Conservation (phyloP, 2,113 vertebrate species). For the Cryptomyrus ogoouensis region DNA sequence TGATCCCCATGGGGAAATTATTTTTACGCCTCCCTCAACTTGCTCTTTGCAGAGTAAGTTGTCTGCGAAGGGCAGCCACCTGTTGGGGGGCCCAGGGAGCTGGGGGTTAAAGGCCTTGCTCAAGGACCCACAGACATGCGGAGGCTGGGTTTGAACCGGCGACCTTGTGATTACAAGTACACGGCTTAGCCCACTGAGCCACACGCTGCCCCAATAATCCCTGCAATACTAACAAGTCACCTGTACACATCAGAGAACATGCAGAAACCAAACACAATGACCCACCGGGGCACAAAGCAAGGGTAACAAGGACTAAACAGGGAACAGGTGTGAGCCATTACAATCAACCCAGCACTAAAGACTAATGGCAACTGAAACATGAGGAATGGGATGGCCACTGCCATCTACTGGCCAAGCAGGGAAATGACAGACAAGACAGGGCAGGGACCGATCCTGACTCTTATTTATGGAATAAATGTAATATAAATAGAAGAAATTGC, state of each 20-base stretch:
- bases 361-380: not conserved
- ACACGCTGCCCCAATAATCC: no score
- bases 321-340: not conserved
- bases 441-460: not conserved
- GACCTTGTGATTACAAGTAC: no score
- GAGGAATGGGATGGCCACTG: not conserved
- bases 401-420: not conserved
- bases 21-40: no score
- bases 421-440: not conserved
- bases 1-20: no score
- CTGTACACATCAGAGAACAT: not conserved
- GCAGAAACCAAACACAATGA: not conserved
- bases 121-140: no score
- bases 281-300: not conserved
- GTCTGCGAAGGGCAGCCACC: no score
- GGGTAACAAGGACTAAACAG: not conserved
- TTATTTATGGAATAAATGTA: not conserved
- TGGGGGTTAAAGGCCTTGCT: no score
- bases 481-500: not conserved
- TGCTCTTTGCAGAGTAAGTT: no score
- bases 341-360: not conserved
- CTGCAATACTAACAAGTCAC: not conserved
- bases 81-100: no score
- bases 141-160: no score
- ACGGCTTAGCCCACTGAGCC: no score